Percentiles rank a stretch among this genome's conserved stretches.
Conservation (phyloP, 2,888 invertebrate genomes). For the Sminthurides aquaticus region DNA sequence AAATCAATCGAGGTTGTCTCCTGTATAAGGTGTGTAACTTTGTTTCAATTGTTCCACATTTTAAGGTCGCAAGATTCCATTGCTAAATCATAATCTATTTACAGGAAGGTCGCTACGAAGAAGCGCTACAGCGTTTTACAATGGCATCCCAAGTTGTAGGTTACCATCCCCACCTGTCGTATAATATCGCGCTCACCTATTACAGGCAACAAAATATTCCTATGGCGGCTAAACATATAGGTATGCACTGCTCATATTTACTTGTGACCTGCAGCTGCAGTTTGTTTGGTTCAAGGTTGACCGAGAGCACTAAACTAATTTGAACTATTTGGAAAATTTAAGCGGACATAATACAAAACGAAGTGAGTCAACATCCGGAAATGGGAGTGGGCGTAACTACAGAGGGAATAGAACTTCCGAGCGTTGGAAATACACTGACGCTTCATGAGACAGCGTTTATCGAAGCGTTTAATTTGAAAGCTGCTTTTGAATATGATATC, state of each 20-base stretch:
- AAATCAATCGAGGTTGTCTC: slow-evolving; percentile 90
- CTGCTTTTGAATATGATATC: slow-evolving; percentile 92
- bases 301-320: no score
- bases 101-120: slow-evolving; percentile 78
- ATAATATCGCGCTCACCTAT: slow-evolving; percentile 91
- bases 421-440: slow-evolving; percentile 89
- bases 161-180: slow-evolving; percentile 83
- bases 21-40: slow-evolving; percentile 68
- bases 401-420: slow-evolving; percentile 82
- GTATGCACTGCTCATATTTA: slow-evolving; percentile 47
- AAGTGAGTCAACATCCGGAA: slow-evolving; percentile 94
- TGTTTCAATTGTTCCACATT: not conserved
- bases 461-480: slow-evolving; percentile 96
- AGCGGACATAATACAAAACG: slow-evolving; percentile 88
- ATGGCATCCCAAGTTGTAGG: slow-evolving; percentile 80
- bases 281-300: no score
- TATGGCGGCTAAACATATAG: slow-evolving; percentile 84
- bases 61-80: no score
- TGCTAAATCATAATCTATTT: no score
- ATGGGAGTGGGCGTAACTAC: slow-evolving; percentile 94
- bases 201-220: slow-evolving; percentile 90
- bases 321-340: no score
- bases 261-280: no score
- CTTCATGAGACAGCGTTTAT: slow-evolving; percentile 93
- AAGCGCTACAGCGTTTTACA: slow-evolving; percentile 82